phyloP scores from a whole-genome alignment of 2,113 vertebrate genomes.

The Brevimyrus niger region DNA sequence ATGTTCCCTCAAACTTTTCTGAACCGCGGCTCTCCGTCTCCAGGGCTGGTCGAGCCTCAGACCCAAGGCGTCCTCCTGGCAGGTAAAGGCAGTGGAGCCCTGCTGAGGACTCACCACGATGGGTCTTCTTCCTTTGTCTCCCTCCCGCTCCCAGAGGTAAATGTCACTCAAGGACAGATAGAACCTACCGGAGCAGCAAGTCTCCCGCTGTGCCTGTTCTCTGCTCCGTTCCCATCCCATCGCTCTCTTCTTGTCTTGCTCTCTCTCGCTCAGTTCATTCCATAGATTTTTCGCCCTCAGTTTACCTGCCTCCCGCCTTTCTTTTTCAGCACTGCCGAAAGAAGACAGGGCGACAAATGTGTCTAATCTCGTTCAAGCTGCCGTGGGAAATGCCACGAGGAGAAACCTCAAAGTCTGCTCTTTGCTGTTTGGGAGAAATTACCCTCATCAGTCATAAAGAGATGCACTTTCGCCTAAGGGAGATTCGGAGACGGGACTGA shows the following conservation, averaged over 20 bases:
- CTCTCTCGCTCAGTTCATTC: not conserved
- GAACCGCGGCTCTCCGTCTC: not conserved
- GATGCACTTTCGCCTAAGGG: slow-evolving; percentile 68
- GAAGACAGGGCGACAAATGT: slow-evolving; percentile 45
- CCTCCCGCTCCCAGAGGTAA: not conserved
- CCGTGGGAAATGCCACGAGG: not conserved
- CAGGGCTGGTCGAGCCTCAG: not conserved
- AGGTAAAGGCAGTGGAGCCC: not conserved
- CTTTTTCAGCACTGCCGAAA: slow-evolving; percentile 22
- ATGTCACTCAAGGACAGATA: not conserved
- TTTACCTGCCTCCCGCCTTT: not conserved
- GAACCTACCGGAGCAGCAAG: not conserved
- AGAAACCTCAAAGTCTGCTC: slow-evolving; percentile 54
- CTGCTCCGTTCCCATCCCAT: not conserved
- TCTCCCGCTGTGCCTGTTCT: not conserved
- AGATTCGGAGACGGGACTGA: slow-evolving; percentile 48
- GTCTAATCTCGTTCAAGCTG: slow-evolving; percentile 36
- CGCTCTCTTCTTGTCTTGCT: not conserved
- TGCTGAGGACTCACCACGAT: not conserved
- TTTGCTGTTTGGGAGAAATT: slow-evolving; percentile 71
- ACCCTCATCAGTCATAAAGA: slow-evolving; percentile 72
- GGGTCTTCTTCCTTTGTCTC: not conserved
- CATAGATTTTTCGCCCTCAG: not conserved
- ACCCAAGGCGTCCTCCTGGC: not conserved
- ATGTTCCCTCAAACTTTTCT: not conserved